Evolutionary conservation across 2,888 invertebrate species (phyloP).

Genomic region (Seira ritae): DNA sequence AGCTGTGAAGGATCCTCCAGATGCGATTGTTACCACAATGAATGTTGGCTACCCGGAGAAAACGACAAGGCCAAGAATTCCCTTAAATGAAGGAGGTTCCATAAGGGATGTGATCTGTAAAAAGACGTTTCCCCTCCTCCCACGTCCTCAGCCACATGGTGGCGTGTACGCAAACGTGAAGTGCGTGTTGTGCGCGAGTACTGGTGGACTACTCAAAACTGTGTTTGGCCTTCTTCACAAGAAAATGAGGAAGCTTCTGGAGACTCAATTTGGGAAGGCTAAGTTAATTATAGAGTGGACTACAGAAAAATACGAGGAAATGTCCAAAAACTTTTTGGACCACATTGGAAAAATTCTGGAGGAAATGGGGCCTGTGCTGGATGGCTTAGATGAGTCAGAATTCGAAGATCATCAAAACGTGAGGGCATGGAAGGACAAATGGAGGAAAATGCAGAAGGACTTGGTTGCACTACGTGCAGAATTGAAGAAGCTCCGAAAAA

Average conservation of each 20-base stretch:
- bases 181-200: conserved; percentile 64
- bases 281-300: conserved; percentile 67
- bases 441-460: conserved; percentile 63
- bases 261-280: conserved; percentile 69
- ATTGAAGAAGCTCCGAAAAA: conserved; percentile 64
- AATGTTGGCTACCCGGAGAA: conserved; percentile 57
- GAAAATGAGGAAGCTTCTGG: conserved; percentile 67
- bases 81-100: conserved; percentile 63
- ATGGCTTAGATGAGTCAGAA: conserved; percentile 66
- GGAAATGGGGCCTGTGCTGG: conserved; percentile 65
- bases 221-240: conserved; percentile 66
- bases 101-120: conserved; percentile 70
- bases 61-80: conserved; percentile 56
- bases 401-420: conserved; percentile 72
- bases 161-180: conserved; percentile 69
- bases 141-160: conserved; percentile 69
- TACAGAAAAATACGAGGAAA: conserved; percentile 54
- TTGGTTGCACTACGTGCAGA: conserved; percentile 61
- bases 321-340: conserved; percentile 49
- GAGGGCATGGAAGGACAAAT: conserved; percentile 62
- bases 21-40: conserved; percentile 53
- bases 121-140: conserved; percentile 68
- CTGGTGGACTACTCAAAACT: conserved; percentile 63
- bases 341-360: conserved; percentile 63
- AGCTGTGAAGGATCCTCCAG: conserved; percentile 36